These are phyloP conservation scores for Limnephilus auricula DNA, from an alignment of 2,888 invertebrate genomes.

Conservation along the genomic window DNA sequence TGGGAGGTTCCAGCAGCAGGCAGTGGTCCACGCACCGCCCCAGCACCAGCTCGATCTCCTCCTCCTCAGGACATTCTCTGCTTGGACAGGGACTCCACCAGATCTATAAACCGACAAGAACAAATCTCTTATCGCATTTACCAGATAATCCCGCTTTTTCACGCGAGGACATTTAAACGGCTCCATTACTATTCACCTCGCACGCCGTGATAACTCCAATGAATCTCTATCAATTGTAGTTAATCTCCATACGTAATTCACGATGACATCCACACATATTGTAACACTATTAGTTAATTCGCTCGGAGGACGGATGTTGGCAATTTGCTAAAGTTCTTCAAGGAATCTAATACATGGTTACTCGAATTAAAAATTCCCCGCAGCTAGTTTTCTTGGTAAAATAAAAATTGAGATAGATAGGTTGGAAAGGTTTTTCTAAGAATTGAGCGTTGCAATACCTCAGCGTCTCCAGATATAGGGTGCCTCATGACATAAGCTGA, in stretches of 20 bases:
- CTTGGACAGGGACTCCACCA: conserved; percentile 92
- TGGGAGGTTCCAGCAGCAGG: conserved; percentile 73
- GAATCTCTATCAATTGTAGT: conserved; percentile 71
- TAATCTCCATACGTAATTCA: conserved; percentile 75
- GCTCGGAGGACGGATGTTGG: conserved; percentile 75
- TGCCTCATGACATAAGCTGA: conserved; percentile 87
- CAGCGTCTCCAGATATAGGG: conserved; percentile 83
- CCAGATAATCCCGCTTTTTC: conserved; percentile 52
- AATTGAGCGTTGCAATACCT: conserved; percentile 73
- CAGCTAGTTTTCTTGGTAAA: conserved; percentile 45
- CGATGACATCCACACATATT: conserved; percentile 71
- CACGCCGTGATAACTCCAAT: conserved; percentile 65
- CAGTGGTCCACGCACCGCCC: conserved; percentile 87
- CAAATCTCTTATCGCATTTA: conserved; percentile 41
- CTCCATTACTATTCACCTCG: conserved; percentile 64
- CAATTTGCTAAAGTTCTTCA: conserved; percentile 78
- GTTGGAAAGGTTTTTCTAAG: conserved; percentile 5
- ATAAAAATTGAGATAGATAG: conserved; percentile 16
- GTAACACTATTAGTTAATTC: conserved; percentile 74
- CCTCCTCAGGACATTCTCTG: conserved; percentile 86
- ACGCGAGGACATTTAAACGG: conserved; percentile 53
- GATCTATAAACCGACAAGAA: conserved; percentile 74
- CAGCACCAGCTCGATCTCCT: conserved; percentile 84
- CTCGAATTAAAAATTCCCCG: conserved; percentile 52
- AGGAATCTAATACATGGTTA: conserved; percentile 69